A percentile compares a stretch with the other conserved stretches of the same genome.
phyloP scores from a whole-genome alignment of 2,113 vertebrate species.

The Cisticola juncidis region DNA sequence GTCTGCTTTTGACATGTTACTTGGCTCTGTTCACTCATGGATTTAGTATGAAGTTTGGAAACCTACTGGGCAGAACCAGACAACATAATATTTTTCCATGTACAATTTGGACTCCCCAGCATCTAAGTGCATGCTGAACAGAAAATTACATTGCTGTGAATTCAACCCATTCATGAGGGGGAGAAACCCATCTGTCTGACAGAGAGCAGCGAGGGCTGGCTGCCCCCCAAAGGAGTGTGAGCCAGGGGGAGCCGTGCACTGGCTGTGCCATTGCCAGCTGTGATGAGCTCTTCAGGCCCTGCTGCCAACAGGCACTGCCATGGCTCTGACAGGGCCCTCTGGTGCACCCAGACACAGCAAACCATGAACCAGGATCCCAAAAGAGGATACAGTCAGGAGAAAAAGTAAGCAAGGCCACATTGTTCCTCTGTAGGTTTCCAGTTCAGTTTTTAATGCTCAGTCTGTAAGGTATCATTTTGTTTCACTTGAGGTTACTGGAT shows the following conservation, averaged over 20 bases:
- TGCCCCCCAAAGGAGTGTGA: neutral
- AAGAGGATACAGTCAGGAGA: neutral
- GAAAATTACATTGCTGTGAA: neutral
- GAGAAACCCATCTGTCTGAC: neutral
- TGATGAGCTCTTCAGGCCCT: neutral
- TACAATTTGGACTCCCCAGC: neutral
- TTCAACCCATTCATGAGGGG: neutral
- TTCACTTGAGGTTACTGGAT: neutral
- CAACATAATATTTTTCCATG: neutral
- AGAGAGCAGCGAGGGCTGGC: neutral
- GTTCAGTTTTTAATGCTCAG: neutral
- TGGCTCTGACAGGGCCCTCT: neutral
- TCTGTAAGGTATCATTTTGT: neutral
- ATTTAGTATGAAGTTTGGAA: neutral
- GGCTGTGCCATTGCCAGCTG: neutral
- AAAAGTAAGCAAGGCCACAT: neutral
- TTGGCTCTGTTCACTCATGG: neutral
- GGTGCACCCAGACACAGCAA: neutral
- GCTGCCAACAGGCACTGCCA: neutral
- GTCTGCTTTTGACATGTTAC: constrained; percentile 7
- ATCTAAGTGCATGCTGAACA: neutral
- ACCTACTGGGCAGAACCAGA: constrained; percentile 15
- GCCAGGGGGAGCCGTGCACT: fast-evolving
- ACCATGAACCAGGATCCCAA: neutral
- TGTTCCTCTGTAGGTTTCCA: neutral